phyloP scores from a whole-genome alignment of 2,888 invertebrate genomes.

The Sesia apiformis region DNA sequence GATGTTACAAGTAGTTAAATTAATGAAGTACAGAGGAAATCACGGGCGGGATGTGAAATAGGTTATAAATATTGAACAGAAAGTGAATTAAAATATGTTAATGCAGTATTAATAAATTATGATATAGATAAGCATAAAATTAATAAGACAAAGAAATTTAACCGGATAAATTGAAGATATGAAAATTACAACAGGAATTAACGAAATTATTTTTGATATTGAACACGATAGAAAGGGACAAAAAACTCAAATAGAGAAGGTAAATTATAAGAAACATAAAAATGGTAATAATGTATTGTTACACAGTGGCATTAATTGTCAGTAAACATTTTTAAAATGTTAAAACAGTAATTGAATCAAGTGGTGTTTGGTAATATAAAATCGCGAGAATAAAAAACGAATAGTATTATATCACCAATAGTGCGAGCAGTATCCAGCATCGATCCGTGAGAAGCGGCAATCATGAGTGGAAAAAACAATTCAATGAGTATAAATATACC shows the following conservation, averaged over 20 bases:
- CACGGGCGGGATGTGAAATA: too few species aligned
- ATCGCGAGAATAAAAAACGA: slow-evolving; percentile 19
- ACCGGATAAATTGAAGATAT: slow-evolving; percentile 2
- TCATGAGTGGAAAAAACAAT: slow-evolving; percentile 73
- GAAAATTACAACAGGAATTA: slow-evolving; percentile 5
- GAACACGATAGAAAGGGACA: background rate
- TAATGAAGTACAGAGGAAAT: too few species aligned
- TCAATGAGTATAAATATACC: slow-evolving; percentile 48
- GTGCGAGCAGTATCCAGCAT: slow-evolving; percentile 63
- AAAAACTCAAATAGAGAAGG: slow-evolving; percentile 5
- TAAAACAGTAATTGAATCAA: slow-evolving; percentile 30
- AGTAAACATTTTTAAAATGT: too few species aligned
- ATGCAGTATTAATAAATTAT: background rate
- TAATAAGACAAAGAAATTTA: background rate
- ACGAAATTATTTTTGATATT: slow-evolving; percentile 3
- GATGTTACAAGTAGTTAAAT: too few species aligned
- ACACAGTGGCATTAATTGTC: background rate
- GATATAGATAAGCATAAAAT: background rate
- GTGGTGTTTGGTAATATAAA: slow-evolving; percentile 41
- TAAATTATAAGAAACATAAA: slow-evolving; percentile 12
- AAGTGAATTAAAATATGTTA: background rate
- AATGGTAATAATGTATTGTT: slow-evolving; percentile 4
- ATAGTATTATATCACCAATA: slow-evolving; percentile 47
- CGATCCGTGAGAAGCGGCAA: slow-evolving; percentile 72
- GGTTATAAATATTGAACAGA: too few species aligned